These are phyloP conservation scores for Hyposoter didymator DNA, from an alignment of 2,888 invertebrate genomes.

Conservation along the genomic window DNA sequence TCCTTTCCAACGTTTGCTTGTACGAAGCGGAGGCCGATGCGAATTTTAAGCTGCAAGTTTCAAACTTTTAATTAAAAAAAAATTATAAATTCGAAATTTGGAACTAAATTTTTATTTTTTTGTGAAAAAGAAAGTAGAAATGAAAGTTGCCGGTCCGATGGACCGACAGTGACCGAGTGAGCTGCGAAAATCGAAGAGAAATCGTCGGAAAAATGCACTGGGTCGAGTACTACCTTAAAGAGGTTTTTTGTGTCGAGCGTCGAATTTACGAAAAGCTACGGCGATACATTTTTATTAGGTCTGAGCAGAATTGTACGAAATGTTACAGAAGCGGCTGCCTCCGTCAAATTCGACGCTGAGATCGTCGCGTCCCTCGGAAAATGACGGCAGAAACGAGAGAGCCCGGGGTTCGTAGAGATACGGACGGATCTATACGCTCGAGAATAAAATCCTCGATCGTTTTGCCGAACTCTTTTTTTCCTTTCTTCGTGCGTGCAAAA, in stretches of 20 bases:
- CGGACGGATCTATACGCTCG: slow-evolving; percentile 3
- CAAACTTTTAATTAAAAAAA: no score
- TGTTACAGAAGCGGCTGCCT: background rate
- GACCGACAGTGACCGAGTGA: no score
- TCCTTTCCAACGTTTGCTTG: background rate
- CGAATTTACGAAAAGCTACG: background rate
- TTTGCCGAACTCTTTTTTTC: background rate
- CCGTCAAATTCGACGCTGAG: background rate
- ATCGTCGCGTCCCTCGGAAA: slow-evolving; percentile 8
- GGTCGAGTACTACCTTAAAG: background rate
- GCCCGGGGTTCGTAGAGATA: slow-evolving; percentile 2
- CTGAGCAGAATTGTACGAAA: background rate
- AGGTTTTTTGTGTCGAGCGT: background rate
- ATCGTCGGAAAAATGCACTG: no score
- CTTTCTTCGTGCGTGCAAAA: slow-evolving; percentile 1
- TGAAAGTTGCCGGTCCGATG: no score
- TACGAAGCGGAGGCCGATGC: no score
- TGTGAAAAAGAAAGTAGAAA: no score
- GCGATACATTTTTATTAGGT: background rate
- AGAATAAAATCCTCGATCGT: slow-evolving; percentile 21
- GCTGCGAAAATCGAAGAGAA: no score
- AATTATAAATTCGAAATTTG: no score
- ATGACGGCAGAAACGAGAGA: slow-evolving; percentile 17
- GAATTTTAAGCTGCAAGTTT: background rate
- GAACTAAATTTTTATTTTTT: no score